Percentiles rank a stretch among this genome's conserved stretches.
Evolutionary conservation across 1,140 invertebrate genomes (phyloP).

Genomic region (Zaprionus inermis): DNA sequence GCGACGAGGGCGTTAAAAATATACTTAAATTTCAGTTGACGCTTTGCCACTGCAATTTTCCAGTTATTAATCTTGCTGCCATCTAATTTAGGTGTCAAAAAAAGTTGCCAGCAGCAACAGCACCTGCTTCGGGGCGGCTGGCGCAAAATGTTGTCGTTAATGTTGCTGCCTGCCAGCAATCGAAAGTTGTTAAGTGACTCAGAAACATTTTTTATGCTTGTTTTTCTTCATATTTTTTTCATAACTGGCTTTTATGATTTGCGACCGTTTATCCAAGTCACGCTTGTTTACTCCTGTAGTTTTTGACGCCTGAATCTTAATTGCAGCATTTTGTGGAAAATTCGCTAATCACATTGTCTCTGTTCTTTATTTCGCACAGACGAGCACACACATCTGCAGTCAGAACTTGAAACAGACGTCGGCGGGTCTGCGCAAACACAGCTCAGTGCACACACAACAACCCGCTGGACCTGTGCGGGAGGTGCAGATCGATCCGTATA

Average conservation of each 20-base stretch:
- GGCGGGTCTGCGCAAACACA: constrained; percentile 81
- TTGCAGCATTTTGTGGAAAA: constrained; percentile 49
- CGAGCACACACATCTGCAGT: constrained; percentile 58
- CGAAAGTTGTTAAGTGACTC: constrained; percentile 78
- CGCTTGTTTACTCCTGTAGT: constrained; percentile 50
- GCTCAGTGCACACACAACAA: constrained; percentile 88
- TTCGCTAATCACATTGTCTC: constrained; percentile 20
- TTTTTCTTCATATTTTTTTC: neutral
- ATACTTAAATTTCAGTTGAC: constrained; percentile 63
- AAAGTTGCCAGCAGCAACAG: constrained; percentile 20
- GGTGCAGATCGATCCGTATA: constrained; percentile 93
- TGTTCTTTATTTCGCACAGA: constrained; percentile 46
- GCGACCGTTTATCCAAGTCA: constrained; percentile 20
- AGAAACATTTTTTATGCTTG: constrained; percentile 31
- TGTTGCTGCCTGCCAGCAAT: constrained; percentile 56
- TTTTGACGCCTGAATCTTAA: constrained; percentile 69
- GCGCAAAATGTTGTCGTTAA: constrained; percentile 62
- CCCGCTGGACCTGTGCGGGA: constrained; percentile 90
- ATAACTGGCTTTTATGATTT: constrained; percentile 3
- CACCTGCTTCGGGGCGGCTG: constrained; percentile 19
- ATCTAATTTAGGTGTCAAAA: constrained; percentile 42
- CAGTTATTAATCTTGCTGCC: constrained; percentile 68
- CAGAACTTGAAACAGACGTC: constrained; percentile 19
- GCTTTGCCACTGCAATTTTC: constrained; percentile 71
- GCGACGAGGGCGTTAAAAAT: constrained; percentile 53